Base-by-base conservation (phyloP, 1,140 invertebrate species). In the Helicoverpa armigera region DNA sequence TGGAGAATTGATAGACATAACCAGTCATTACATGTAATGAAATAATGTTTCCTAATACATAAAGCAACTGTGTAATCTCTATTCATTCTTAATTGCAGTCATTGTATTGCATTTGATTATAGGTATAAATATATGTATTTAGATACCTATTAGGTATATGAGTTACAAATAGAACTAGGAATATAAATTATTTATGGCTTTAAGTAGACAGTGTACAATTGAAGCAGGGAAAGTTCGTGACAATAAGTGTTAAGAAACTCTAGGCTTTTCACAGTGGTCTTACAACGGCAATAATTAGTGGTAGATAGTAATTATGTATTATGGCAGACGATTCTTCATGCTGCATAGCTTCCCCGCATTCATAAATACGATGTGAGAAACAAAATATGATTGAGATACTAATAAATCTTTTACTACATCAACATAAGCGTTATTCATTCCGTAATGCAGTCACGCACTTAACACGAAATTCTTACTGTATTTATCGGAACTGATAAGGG, bases 371-470 rank as follows among this genome's bases (percentile, higher is more conserved):
- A n/a, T 13, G 29, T 29, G 11, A 16, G 11, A 48, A 35, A n/a
- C 48, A n/a, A 67, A 67, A 70, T 56, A 79, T 75, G 51, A 80
- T 85, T 82, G 83, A 78, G 78, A 75, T 65, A 69, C 60, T 43
- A 80, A 83, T 76, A 61, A 76, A 82, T 80, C 82, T 83, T 82
- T 85, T 78, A 43, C 35, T 79, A 74, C 79, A 79, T 48, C 12
- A 53, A 80, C 58, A 61, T 70, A 51, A 60, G 77, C 51, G 50
- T 72, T 80, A 43, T 65, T 3, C 18, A 77, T 83, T 85, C 78
- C 84, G 63, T 69, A 83, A 85, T 48, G 18, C 11, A 70, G 69
- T 85, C 84, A 85, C 79, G 84, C 80, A 77, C 16, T 53, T 53
- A 70, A 3, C 48, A 51, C 67, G 50, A 53, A 51, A 53, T 51